Evolutionary conservation across 1,140 invertebrate species (phyloP).

Genomic region (Drosophila watanabei): DNA sequence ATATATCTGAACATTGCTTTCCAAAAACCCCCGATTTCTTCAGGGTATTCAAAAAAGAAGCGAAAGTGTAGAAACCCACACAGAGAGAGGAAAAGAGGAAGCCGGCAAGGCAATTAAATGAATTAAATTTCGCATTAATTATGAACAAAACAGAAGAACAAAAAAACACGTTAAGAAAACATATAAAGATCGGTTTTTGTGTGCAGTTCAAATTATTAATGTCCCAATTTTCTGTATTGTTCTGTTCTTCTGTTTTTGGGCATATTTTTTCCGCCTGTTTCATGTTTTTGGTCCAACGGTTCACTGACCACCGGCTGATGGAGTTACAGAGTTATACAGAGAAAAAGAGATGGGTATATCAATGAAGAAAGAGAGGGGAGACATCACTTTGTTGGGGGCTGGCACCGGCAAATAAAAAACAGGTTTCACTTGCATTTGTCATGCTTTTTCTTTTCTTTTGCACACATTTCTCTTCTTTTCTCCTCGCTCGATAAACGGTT

Average conservation of each 20-base stretch:
- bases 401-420: slow-evolving; percentile 54
- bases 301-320: slow-evolving; percentile 65
- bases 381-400: slow-evolving; percentile 23
- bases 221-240: slow-evolving; percentile 24
- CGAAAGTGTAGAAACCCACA: slow-evolving; percentile 57
- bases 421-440: slow-evolving; percentile 74
- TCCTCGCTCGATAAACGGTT: slow-evolving; percentile 45
- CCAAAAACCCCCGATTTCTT: not conserved
- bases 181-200: slow-evolving; percentile 33
- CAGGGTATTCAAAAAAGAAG: slow-evolving; percentile 34
- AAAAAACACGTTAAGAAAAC: slow-evolving; percentile 13
- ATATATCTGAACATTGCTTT: not conserved
- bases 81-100: slow-evolving; percentile 3
- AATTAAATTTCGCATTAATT: slow-evolving; percentile 81
- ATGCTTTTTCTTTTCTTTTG: slow-evolving; percentile 70
- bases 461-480: slow-evolving; percentile 32
- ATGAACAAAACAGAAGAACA: slow-evolving; percentile 36
- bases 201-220: slow-evolving; percentile 56
- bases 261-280: slow-evolving; percentile 51
- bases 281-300: slow-evolving; percentile 56
- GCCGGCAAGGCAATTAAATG: slow-evolving; percentile 63
- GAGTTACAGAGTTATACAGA: slow-evolving; percentile 1
- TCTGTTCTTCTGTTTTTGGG: slow-evolving; percentile 46
- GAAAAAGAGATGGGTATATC: not conserved
- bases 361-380: slow-evolving; percentile 8